Evolutionary conservation across 2,797 vertebrate species (phyloP), one percentile per base, ranked within the genome.

Genomic region (Zalophus californianus): DNA sequence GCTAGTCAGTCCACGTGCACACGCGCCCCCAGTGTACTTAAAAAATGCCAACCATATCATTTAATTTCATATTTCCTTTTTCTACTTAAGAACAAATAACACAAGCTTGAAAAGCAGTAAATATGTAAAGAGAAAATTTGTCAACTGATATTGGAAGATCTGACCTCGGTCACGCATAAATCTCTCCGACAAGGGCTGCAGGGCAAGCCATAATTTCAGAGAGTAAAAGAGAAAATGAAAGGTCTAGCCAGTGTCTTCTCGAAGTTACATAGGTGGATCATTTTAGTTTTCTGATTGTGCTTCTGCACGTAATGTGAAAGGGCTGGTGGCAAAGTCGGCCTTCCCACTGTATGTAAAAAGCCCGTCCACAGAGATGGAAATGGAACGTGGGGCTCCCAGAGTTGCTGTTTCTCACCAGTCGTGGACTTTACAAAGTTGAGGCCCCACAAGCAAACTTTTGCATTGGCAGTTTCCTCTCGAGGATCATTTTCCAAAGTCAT

Each of bases 91-190:
- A 97, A 93, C 94, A 84, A 97, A 94, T 96, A 56, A 86, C 62
- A 87, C 97, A 96, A 97, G 97, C 98, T 98, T 91, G 97, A 97
- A 99, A 99, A 99, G 98, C 99, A 98, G 98, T 98, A 98, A 99
- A 99, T 99, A 99, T 99, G 98, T 99, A 98, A 98, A 99, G 99
- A 99, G 99, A 99, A 99, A 99, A 99, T 99, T 98, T 99, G 98
- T 98, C 99, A 99, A 98, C 98, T 99, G 99, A 98, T 99, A 94
- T 97, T 98, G 98, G 99, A 99, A 99, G 98, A 98, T 97, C 92
- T 98, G 99, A 99, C 99, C 99, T 98, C 98, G 99, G 99, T 99
- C 99, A 99, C 97, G 93, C 98, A 99, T 99, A 99, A 99, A 99
- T 99, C 99, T 99, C 98, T 98, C 98, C 52, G 98, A 99, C 98